Evolutionary conservation across 2,113 vertebrate genomes (phyloP), one percentile per base, ranked within the genome.

Genomic region (Sebastes fasciatus): DNA sequence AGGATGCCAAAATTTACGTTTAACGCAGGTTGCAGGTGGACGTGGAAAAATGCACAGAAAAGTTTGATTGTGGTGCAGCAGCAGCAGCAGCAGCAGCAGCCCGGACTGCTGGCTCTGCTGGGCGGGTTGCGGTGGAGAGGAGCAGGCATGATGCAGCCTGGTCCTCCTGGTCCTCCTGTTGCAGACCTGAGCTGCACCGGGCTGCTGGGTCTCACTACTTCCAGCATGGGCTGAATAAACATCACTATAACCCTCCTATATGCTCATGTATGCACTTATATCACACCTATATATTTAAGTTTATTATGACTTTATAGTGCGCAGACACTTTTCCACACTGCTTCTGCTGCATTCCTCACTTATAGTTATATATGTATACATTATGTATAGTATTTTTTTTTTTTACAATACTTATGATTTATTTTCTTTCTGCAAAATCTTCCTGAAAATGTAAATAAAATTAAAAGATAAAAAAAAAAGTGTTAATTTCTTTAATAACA

Each of bases 1-100:
- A 97, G 96, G 96, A 96, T 97, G 95, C 96, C 96, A 95, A 92
- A 92, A 52, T 94, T 90, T 94, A 93, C 94, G 95, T 86, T 92
- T 91, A 34, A 34, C 34, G 34, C 87, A 94, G 8, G 93, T 93
- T 94, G 85, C 87, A 94, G 94, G 91, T 4, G 93, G 95, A 94
- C 92, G 94, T 85, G 84, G 80, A 74, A 34, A 34, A 70, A 92
- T 86, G 90, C 76, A 84, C 77, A 87, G 88, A 82, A 91, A 92
- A 93, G 90, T 90, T 93, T 40, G 82, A 73, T 61, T 1, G 1
- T 4, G 73, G 72, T 49, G 60, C 16, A 1, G 82, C 34, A 34
- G 34, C 34, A 34, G 34, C 34, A 34, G 34, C 34, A 34, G 34
- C 34, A 34, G 34, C 34, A 34, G 34, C 34, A 34, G 34, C 34